Base-by-base conservation (phyloP, 2,797 vertebrate species). In the Acomys russatus region DNA sequence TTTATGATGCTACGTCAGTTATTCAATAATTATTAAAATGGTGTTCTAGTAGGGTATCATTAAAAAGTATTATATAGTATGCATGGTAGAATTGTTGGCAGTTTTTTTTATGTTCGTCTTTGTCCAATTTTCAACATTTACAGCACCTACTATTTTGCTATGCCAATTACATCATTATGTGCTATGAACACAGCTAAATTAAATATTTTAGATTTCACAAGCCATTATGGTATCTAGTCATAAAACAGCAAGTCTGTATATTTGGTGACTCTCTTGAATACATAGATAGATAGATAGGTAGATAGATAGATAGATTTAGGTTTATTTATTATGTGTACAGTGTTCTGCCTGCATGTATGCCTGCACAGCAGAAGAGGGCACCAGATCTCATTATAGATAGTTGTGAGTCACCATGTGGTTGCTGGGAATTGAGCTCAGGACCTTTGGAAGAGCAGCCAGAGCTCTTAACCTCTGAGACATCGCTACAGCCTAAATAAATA, bases 151-250 rank as follows among this genome's bases (percentile, higher is more conserved):
- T 7, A 12, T 70, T 23, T 64, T 84, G 20, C 92, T 63, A 51
- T 11, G 74, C 79, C 87, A 18, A 2, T 74, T 88, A 8, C 17
- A 79, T n/a, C 68, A n/a, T 84, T 91, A 12, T 63, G 1, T 59
- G 35, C 70, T 92, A 92, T 94, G 30, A 38, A 73, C 73, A 44
- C 22, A 51, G 1, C 20, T 74, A 80, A 51, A 87, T 88, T 90
- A 88, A 82, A 73, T 92, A 35, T 59, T 61, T 78, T 86, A 92
- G 7, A 35, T 49, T 92, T 94, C 87, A 79, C 71, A 95, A 94
- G 77, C 44, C 35, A 77, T 54, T 59, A 33, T 4, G 82, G 22
- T 30, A 83, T 90, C 66, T 71, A 59, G 63, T 96, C 33, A 51
- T 77, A 87, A 95, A 70, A 84, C 6, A 73, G 82, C 11, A 91